Evolutionary conservation across 2,888 invertebrate species (phyloP).

Genomic region (Agonopterix arenella): DNA sequence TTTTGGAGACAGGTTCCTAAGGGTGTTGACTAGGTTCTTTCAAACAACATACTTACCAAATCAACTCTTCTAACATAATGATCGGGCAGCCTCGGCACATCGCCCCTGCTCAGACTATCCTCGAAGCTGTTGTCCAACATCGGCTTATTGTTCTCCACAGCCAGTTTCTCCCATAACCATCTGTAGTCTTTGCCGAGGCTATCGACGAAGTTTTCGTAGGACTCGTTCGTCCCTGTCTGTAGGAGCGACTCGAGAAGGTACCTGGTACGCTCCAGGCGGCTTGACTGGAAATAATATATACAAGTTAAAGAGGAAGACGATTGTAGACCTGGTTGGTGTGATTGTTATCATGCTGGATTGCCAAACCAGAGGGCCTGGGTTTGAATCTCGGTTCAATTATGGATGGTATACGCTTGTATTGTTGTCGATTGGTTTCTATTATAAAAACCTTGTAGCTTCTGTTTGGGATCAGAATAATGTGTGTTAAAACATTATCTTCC

Average conservation of each 20-base stretch:
- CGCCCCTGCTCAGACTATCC: constrained; percentile 72
- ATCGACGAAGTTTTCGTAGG: constrained; percentile 74
- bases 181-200: constrained; percentile 71
- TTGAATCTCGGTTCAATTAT: too few species aligned
- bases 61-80: constrained; percentile 69
- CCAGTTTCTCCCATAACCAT: constrained; percentile 75
- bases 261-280: constrained; percentile 47
- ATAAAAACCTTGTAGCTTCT: too few species aligned
- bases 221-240: constrained; percentile 52
- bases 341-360: too few species aligned
- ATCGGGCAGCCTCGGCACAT: constrained; percentile 74
- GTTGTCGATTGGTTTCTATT: too few species aligned
- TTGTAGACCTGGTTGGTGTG: too few species aligned
- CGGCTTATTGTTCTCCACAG: constrained; percentile 39
- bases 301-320: too few species aligned
- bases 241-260: constrained; percentile 56
- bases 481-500: too few species aligned
- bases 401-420: too few species aligned
- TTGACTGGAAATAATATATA: constrained; percentile 37
- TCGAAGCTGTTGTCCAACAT: constrained; percentile 61
- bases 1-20: too few species aligned
- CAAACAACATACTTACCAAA: constrained; percentile 51
- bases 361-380: too few species aligned
- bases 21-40: neutral
- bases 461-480: too few species aligned